Base-by-base conservation (phyloP, 2,888 invertebrate species). In the Drosophila yooni region DNA sequence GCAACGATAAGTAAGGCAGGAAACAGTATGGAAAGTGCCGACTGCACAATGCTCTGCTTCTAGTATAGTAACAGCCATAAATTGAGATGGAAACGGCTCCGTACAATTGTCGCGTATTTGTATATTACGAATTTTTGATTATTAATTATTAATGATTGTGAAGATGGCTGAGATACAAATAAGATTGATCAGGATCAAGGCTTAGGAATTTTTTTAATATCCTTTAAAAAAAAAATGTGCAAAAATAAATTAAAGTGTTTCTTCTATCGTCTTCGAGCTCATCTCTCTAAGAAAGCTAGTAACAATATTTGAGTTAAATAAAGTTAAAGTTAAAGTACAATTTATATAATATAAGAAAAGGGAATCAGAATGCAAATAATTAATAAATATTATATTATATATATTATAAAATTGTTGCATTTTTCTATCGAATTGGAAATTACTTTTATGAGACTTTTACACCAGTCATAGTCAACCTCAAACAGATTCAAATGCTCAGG, bases 1-100 rank as follows among this genome's bases (percentile, higher is more conserved):
- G 65, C 60, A 53, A 54, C 48, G 72, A 72, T 79, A 68, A 72
- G 75, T 76, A 62, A 66, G 52, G 8, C 46, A 50, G 62, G 43
- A 65, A 43, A 43, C 72, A 66, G 70, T 63, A 59, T 31, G 31
- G 18, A 6, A 40, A 29, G 48, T 13, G 43, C 21, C 36, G 40
- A 51, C 15, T 25, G 8, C 2, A 3, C 29, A 15, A 66, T 68
- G 56, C 67, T 25, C 34, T 51, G n/a, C 11, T 21, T 2, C 11
- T 6, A 21, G 21, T 6, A 21, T 21, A 43, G 11, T 43, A 21
- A 43, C 0, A 38, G n/a, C 11, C 0, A 2, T 13, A 4, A 15
- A 3, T 13, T 31, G 21, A 10, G 7, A 15, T 15, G 10, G 1
- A 4, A 25, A 25, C 25, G 1, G 21, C 2, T 46, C 13, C 46